A percentile compares a stretch with the other conserved stretches of the same genome.
Conservation (phyloP, 1,140 invertebrate species). For the Armadillidium nasatum region DNA sequence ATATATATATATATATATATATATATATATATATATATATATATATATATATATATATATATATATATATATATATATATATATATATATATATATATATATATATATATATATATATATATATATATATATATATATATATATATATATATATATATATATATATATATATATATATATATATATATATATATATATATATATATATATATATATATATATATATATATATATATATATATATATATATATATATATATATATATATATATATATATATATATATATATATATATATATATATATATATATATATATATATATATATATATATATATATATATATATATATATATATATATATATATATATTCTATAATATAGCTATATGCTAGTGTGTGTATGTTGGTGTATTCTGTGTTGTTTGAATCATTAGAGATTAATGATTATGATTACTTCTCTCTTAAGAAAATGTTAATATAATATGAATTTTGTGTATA, state of each 20-base stretch:
- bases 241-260: conserved; percentile 7
- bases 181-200: background rate
- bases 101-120: background rate
- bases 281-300: background rate
- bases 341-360: conserved; percentile 16
- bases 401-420: too few species aligned
- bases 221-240: conserved; percentile 17
- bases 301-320: background rate
- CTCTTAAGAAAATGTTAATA: too few species aligned
- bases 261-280: too few species aligned
- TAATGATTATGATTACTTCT: too few species aligned
- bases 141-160: conserved; percentile 17
- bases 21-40: conserved; percentile 1
- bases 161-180: conserved; percentile 20
- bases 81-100: conserved; percentile 20
- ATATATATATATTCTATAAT: background rate
- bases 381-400: too few species aligned
- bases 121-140: conserved; percentile 20
- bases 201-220: conserved; percentile 20
- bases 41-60: conserved; percentile 18
- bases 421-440: too few species aligned
- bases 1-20: conserved; percentile 20
- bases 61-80: conserved; percentile 17
- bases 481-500: too few species aligned
- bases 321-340: conserved; percentile 1